Percentiles rank a stretch among this genome's conserved stretches.
phyloP scores from a whole-genome alignment of 2,113 vertebrate species.

The Gallinago jamesoni region DNA sequence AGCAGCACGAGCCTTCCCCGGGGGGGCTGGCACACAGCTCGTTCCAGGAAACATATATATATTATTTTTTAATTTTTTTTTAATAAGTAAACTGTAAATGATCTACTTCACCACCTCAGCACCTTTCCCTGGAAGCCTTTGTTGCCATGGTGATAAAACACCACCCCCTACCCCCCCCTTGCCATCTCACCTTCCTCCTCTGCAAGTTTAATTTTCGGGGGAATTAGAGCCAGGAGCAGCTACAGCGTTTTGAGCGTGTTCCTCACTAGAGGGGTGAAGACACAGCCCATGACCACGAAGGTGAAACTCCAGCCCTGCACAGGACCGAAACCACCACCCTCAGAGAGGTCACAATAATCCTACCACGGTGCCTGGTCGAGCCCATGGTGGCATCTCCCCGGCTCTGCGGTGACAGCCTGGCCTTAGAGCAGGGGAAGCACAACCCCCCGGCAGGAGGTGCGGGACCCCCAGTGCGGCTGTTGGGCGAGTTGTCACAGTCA shows the following conservation, averaged over 20 bases:
- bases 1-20: not conserved
- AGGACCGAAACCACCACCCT: not conserved
- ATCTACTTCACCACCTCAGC: constrained; percentile 23
- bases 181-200: not conserved
- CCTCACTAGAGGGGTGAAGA: not conserved
- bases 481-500: not conserved
- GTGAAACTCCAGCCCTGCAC: not conserved
- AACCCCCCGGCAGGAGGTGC: fast-evolving
- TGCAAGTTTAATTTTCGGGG: not conserved
- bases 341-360: fast-evolving
- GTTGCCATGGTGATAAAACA: constrained; percentile 46
- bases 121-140: not conserved
- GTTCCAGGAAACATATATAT: not conserved
- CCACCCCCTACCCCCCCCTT: not conserved
- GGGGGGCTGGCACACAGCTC: not conserved
- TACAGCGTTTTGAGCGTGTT: not conserved
- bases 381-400: fast-evolving
- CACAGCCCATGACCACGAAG: fast-evolving
- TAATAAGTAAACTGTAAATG: not conserved
- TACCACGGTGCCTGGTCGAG: not conserved
- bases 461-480: not conserved
- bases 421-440: not conserved
- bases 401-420: not conserved
- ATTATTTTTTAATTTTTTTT: not conserved
- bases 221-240: not conserved